Evolutionary conservation across 2,888 invertebrate genomes (phyloP), one percentile per base, ranked within the genome.

Genomic region (Volucella inflata): DNA sequence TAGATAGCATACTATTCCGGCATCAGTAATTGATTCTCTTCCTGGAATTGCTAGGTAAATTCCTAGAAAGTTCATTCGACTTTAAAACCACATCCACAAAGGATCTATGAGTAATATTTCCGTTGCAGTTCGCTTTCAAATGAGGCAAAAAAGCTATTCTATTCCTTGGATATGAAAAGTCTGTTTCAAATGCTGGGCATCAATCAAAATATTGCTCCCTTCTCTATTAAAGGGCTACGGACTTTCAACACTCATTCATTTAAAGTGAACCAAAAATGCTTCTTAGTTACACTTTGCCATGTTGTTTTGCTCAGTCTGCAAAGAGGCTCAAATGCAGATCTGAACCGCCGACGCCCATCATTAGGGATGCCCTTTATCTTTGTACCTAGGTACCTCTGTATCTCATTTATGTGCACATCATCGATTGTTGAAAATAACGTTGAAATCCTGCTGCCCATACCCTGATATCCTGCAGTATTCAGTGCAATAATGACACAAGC

Each of bases 401-500:
- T 53, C 57, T 48, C 59, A 59, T 70, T 62, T 60, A 11, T 16
- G 38, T 17, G 30, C 17, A 74, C 46, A 68, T 65, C 57, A 40
- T 11, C 65, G 40, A 46, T 60, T 76, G 76, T 71, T 65, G 55
- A 70, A n/a, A 71, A 59, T 71, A 76, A 59, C 67, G n/a, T n/a
- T n/a, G 62, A 53, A 53, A 67, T 21, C 50, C 57, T 4, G 9
- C 40, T 17, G 1, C 40, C 21, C n/a, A n/a, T n/a, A 44, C 17
- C 17, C 17, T 8, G 6, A 17, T n/a, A 40, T 30, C 50, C 44
- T n/a, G 36, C 16, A 21, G 38, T 42, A 16, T 59, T 14, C 44
- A 42, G 2, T 60, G 48, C 74, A 74, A 68, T 80, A 80, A 80
- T 80, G 75, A 68, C 74, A 76, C 59, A 74, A 80, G 53, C 81